A percentile compares a stretch with the other conserved stretches of the same genome.
phyloP scores from a whole-genome alignment of 2,888 invertebrate genomes.

The Plagiodera versicolora region DNA sequence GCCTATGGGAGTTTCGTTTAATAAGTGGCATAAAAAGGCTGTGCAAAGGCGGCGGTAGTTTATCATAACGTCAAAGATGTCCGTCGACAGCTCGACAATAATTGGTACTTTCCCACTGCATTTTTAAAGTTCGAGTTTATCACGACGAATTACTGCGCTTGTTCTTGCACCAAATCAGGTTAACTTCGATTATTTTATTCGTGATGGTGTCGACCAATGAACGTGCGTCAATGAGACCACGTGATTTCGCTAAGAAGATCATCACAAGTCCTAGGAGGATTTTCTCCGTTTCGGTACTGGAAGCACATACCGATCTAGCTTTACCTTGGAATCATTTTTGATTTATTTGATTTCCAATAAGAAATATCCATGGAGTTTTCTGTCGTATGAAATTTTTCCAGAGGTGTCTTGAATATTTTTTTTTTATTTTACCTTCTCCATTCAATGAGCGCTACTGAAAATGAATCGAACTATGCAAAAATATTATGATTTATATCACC shows the following conservation, averaged over 20 bases:
- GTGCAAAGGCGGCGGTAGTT: constrained; percentile 5
- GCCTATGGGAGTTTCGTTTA: constrained; percentile 3
- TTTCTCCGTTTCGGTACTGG: no score
- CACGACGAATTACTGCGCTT: not conserved
- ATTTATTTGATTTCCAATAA: no score
- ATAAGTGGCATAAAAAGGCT: constrained; percentile 12
- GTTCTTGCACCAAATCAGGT: not conserved
- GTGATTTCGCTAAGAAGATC: not conserved
- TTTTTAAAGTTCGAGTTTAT: constrained; percentile 14
- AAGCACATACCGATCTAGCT: no score
- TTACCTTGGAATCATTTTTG: no score
- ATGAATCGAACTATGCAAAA: no score
- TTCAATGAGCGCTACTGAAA: no score
- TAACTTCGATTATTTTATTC: not conserved
- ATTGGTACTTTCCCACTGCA: constrained; percentile 30
- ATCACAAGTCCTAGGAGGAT: no score
- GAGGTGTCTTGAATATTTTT: no score
- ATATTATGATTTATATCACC: no score
- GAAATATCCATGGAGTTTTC: no score
- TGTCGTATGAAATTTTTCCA: no score
- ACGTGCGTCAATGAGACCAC: not conserved
- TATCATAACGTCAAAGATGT: constrained; percentile 16
- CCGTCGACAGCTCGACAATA: constrained; percentile 21
- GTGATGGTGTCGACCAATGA: not conserved
- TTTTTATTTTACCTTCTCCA: no score